phyloP scores from a whole-genome alignment of 2,888 invertebrate genomes.

The Plebejus anna region DNA sequence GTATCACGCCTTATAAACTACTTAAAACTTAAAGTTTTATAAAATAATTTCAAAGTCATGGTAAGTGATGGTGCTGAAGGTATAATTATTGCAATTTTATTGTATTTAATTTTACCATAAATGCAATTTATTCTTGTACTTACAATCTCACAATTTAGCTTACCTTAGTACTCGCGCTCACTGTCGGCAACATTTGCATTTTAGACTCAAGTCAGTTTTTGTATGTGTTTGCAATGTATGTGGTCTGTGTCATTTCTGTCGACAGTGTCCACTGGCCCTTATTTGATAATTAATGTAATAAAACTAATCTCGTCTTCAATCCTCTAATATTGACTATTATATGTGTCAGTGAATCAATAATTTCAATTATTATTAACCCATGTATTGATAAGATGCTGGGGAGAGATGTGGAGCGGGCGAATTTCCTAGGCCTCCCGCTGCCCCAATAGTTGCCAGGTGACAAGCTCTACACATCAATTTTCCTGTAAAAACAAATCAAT shows the following conservation, averaged over 20 bases:
- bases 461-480: conserved; percentile 96
- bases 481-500: conserved; percentile 68
- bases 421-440: conserved; percentile 83
- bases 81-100: neutral
- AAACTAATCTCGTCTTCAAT: neutral
- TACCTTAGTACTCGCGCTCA: neutral
- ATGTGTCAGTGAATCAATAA: neutral
- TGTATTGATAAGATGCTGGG: conserved; percentile 90
- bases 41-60: conserved; percentile 20
- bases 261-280: neutral
- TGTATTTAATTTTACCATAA: neutral
- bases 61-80: neutral
- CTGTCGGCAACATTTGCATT: neutral
- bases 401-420: conserved; percentile 90
- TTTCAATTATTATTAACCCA: conserved; percentile 78
- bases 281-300: neutral
- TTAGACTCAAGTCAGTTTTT: neutral
- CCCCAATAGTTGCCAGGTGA: conserved; percentile 89
- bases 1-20: neutral
- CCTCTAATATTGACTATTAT: neutral
- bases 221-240: neutral
- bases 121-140: conserved; percentile 1
- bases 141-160: neutral
- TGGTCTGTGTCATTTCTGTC: neutral
- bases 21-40: neutral